Evolutionary conservation across 2,888 invertebrate species (phyloP), one percentile per base, ranked within the genome.

Genomic region (Candidula unifasciata): DNA sequence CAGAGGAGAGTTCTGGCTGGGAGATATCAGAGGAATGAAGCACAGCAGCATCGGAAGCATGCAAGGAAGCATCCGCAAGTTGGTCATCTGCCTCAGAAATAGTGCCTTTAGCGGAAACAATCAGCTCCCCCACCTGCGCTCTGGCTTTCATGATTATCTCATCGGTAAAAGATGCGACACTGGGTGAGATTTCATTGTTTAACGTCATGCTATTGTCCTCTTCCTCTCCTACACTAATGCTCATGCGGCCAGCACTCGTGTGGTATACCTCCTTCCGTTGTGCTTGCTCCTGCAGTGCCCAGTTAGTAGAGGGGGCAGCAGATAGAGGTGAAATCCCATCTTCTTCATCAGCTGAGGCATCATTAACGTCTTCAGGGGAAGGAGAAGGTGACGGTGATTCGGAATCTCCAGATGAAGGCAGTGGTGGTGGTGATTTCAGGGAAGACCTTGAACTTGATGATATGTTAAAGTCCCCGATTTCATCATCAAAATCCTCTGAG

Each of bases 211-310:
- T 8, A n/a, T 27, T 44, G 52, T 27, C 64, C 18, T 35, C 76
- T 2, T 87, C 87, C 66, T 86, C 88, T 66, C 90, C 90, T 18
- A 87, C 87, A 0, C 87, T 85, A 37, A 91, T 88, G 83, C 91
- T 91, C 80, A 90, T 90, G 27, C 89, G 83, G 8, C 90, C 91
- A 33, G 89, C 90, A 10, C 90, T 88, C 16, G 91, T 91, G 80
- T 88, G 86, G 78, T 87, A 91, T 24, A 91, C 87, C 83, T 91
- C 90, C 33, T 66, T 74, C 30, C 64, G 24, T 0, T 10, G 52
- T 3, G 35, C 35, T 0, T 16, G 54, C 13, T 78, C 13, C 2
- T 78, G 35, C 35, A 1, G 30, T 30, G 30, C 30, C 30, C 13
- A 2, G 44, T 30, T 5, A 16, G 21, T 27, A 16, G 80, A 18